Percentiles rank a stretch among this genome's conserved stretches.
Conservation (phyloP, 2,797 vertebrate species). For the Hapalemur alaotrensis region DNA sequence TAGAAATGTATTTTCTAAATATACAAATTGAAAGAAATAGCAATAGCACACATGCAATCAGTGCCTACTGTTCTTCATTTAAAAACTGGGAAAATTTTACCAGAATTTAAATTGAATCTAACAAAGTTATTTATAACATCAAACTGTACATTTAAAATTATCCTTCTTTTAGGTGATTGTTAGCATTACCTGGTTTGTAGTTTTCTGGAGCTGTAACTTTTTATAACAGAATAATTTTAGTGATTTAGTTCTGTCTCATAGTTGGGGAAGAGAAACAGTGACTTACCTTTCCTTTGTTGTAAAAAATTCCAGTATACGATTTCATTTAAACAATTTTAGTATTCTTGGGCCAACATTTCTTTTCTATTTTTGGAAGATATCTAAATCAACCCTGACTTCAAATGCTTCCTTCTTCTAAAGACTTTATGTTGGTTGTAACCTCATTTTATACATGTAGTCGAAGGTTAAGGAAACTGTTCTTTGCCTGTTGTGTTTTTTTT, state of each 20-base stretch:
- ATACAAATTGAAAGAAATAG: conserved; percentile 50
- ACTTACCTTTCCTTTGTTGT: conserved; percentile 66
- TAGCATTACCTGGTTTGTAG: neutral
- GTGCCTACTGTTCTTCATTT: conserved; percentile 39
- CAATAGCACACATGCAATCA: conserved; percentile 38
- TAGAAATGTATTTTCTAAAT: conserved; percentile 73
- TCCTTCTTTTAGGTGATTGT: neutral
- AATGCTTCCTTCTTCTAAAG: conserved; percentile 54
- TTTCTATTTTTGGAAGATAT: conserved; percentile 26
- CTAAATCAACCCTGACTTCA: neutral
- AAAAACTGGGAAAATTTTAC: conserved; percentile 64
- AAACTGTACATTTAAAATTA: conserved; percentile 54
- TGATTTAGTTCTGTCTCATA: conserved; percentile 8
- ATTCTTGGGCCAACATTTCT: conserved; percentile 16
- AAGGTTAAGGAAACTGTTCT: conserved; percentile 31
- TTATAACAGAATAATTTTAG: conserved; percentile 53
- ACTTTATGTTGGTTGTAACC: conserved; percentile 29
- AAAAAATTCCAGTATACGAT: neutral
- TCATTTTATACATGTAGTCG: neutral
- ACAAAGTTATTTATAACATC: conserved; percentile 52
- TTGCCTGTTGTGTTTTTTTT: neutral
- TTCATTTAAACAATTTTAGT: conserved; percentile 37
- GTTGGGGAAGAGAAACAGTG: conserved; percentile 14
- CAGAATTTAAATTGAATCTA: conserved; percentile 56
- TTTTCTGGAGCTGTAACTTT: conserved; percentile 70